These are phyloP conservation scores for Channa argus DNA, from an alignment of 2,113 vertebrate genomes.

Conservation along the genomic window DNA sequence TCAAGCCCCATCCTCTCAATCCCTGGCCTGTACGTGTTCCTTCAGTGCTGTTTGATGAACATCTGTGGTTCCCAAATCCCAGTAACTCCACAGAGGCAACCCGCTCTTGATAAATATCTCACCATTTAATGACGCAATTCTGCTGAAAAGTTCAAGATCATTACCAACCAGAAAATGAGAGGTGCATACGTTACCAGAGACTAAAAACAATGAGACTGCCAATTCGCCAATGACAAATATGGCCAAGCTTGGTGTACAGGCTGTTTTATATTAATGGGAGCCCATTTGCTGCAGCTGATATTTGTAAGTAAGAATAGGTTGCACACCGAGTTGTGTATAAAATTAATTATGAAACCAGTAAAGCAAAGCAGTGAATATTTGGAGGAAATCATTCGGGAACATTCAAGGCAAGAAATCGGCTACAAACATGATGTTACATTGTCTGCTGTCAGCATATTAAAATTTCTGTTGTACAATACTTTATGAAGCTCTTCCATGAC, in stretches of 20 bases:
- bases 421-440: neutral
- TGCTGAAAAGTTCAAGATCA: slow-evolving; percentile 59
- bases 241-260: neutral
- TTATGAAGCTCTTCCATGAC: neutral
- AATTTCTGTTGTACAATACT: neutral
- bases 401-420: slow-evolving; percentile 13
- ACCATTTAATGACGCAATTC: slow-evolving; percentile 49
- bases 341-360: slow-evolving; percentile 47
- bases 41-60: slow-evolving; percentile 17
- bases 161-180: slow-evolving; percentile 58
- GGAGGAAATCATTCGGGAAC: neutral
- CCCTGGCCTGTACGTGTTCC: slow-evolving; percentile 13
- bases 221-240: slow-evolving; percentile 45
- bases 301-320: slow-evolving; percentile 34
- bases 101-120: slow-evolving; percentile 41
- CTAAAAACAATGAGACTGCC: slow-evolving; percentile 62
- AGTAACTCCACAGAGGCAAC: neutral
- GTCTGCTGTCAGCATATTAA: neutral
- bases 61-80: slow-evolving; percentile 1
- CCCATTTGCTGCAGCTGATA: slow-evolving; percentile 50
- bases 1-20: slow-evolving; percentile 7
- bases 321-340: slow-evolving; percentile 3
- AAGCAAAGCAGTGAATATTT: neutral
- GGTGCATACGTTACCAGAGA: slow-evolving; percentile 51
- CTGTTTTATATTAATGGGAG: slow-evolving; percentile 45